A percentile compares a stretch with the other conserved stretches of the same genome.
Conservation (phyloP, 23 tunicate genomes). For the Ciona savignyi region DNA sequence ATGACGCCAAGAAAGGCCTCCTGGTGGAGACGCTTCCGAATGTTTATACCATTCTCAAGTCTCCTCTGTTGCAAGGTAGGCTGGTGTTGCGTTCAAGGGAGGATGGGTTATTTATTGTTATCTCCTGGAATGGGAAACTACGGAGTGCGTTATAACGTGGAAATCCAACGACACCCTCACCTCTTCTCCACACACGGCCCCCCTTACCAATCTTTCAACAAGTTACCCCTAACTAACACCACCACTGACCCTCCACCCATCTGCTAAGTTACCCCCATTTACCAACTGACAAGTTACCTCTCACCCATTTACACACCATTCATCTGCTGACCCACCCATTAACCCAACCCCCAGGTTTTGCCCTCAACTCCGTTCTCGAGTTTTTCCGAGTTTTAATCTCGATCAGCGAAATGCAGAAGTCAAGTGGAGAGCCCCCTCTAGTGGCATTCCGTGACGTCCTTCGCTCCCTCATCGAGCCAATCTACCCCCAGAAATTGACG, state of each 20-base stretch:
- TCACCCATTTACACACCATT: background rate
- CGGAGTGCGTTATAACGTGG: too few species aligned
- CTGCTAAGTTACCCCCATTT: background rate
- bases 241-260: background rate
- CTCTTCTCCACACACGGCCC: too few species aligned
- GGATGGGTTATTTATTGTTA: too few species aligned
- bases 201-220: too few species aligned
- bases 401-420: constrained; percentile 12
- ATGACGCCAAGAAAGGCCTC: constrained; percentile 19
- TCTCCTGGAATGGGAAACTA: too few species aligned
- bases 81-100: too few species aligned
- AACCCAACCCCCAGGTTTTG: background rate
- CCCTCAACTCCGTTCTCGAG: constrained; percentile 60
- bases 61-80: constrained; percentile 91
- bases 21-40: constrained; percentile 49
- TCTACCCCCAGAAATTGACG: constrained; percentile 48
- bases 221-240: too few species aligned
- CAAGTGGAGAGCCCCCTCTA: constrained; percentile 22
- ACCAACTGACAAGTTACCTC: background rate
- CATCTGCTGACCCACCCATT: background rate
- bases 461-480: constrained; percentile 77
- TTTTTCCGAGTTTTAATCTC: constrained; percentile 63
- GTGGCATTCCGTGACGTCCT: constrained; percentile 65
- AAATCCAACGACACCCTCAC: too few species aligned
- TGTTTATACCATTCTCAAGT: constrained; percentile 56